Evolutionary conservation across 37 sponge, comb jelly and placozoan genomes (phyloP), one percentile per base, ranked within the genome.

Genomic region (Beroe ovata): DNA sequence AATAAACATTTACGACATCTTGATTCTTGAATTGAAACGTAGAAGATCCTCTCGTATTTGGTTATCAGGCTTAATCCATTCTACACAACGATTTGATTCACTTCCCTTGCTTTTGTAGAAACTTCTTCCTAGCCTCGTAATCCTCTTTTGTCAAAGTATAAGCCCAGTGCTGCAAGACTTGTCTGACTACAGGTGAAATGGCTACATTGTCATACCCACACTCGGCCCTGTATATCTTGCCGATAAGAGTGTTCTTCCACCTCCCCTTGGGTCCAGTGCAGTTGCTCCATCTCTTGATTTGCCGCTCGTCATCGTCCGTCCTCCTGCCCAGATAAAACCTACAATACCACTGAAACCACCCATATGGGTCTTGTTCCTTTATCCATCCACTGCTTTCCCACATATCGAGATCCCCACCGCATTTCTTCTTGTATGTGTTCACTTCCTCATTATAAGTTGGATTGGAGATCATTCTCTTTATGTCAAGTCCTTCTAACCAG

Each of bases 311-410:
- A 35, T 77, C 84, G 4, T 39, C 32, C 4, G 54, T 77, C 40
- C 84, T 38, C 14, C 84, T n/a, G 1, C 84, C 84, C 1, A 77
- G 84, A 23, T 77, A 77, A 42, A 42, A 77, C 28, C 84, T 11
- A 19, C 84, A 77, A 23, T 77, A 77, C 84, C 84, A 77, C 22
- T 77, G 84, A 26, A 77, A 77, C 84, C 84, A 77, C 8, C 84
- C 84, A 39, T 77, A 77, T 8, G 84, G 84, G 25, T 77, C 84
- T 58, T 77, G 84, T 36, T 38, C 28, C 20, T 77, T 77, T 14
- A 77, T 77, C 84, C 84, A 77, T 21, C 84, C 54, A 39, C 84
- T 77, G 8, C 39, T 35, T 42, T 77, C 84, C 84, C 84, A 77
- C 84, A 77, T 77, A 22, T 77, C 58, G 3, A 77, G 54, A 39